Evolutionary conservation across 2,888 invertebrate genomes (phyloP).

Genomic region (Drosophila pegasa): DNA sequence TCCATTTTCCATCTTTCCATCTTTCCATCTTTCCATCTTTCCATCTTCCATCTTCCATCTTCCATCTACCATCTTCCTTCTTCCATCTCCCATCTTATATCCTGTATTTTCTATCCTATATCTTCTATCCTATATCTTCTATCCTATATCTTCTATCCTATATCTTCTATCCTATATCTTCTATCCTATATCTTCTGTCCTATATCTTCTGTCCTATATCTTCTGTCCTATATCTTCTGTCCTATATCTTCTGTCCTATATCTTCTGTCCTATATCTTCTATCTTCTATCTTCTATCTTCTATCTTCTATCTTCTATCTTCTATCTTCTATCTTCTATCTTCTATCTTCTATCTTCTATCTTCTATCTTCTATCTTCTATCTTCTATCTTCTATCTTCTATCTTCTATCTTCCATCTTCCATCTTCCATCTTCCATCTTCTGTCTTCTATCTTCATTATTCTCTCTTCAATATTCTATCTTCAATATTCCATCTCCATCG

Average conservation of each 20-base stretch:
- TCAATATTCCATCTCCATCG: neutral
- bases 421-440: neutral
- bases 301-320: neutral
- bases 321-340: neutral
- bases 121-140: neutral
- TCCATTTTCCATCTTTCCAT: neutral
- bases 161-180: neutral
- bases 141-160: too few relatives aligned
- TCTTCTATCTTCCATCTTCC: neutral
- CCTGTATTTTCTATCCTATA: neutral
- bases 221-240: too few relatives aligned
- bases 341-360: neutral
- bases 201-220: neutral
- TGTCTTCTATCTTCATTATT: neutral
- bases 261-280: neutral
- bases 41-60: neutral
- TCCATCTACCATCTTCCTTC: too few relatives aligned
- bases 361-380: neutral
- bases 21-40: too few relatives aligned
- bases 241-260: neutral
- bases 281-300: neutral
- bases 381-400: neutral
- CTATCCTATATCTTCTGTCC: neutral
- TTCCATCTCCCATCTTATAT: neutral
- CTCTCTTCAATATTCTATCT: too few relatives aligned